A percentile compares a stretch with the other conserved stretches of the same genome.
Conservation (phyloP, 2,797 vertebrate genomes). For the Pipistrellus nathusii region DNA sequence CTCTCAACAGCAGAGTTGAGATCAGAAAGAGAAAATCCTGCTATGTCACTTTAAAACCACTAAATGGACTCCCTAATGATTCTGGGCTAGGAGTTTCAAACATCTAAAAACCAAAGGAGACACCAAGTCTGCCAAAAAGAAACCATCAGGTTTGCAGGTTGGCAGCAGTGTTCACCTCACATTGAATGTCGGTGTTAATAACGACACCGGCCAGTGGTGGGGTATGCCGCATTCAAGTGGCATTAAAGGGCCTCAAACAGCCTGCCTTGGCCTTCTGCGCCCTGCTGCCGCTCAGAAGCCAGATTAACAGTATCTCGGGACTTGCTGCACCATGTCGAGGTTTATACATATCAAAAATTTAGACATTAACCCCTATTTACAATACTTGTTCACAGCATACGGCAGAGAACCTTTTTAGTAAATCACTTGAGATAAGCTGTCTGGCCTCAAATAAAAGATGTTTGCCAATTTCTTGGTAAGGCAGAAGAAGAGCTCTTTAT, state of each 20-base stretch:
- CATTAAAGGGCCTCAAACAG: slow-evolving; percentile 69
- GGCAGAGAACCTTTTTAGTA: slow-evolving; percentile 78
- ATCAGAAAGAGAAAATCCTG: slow-evolving; percentile 74
- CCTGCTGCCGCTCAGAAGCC: slow-evolving; percentile 36
- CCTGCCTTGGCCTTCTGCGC: slow-evolving; percentile 61
- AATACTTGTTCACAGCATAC: slow-evolving; percentile 79
- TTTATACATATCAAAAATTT: slow-evolving; percentile 81
- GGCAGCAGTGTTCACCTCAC: slow-evolving; percentile 52
- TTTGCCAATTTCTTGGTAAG: slow-evolving; percentile 87
- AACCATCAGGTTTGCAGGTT: slow-evolving; percentile 63
- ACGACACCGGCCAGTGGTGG: background rate
- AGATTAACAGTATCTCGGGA: slow-evolving; percentile 67
- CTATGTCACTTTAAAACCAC: slow-evolving; percentile 80
- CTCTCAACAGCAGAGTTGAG: slow-evolving; percentile 52
- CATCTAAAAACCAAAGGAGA: slow-evolving; percentile 84
- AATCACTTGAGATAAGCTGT: slow-evolving; percentile 88
- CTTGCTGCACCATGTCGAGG: slow-evolving; percentile 52
- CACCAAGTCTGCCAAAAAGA: slow-evolving; percentile 79
- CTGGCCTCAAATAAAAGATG: slow-evolving; percentile 88
- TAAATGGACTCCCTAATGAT: slow-evolving; percentile 81
- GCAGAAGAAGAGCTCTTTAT: slow-evolving; percentile 88
- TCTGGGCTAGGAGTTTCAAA: slow-evolving; percentile 78
- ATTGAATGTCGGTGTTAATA: slow-evolving; percentile 20
- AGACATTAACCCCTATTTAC: slow-evolving; percentile 86
- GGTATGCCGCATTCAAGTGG: slow-evolving; percentile 52